Evolutionary conservation across 2,797 vertebrate species (phyloP).

Genomic region (Cottoperca gobio): DNA sequence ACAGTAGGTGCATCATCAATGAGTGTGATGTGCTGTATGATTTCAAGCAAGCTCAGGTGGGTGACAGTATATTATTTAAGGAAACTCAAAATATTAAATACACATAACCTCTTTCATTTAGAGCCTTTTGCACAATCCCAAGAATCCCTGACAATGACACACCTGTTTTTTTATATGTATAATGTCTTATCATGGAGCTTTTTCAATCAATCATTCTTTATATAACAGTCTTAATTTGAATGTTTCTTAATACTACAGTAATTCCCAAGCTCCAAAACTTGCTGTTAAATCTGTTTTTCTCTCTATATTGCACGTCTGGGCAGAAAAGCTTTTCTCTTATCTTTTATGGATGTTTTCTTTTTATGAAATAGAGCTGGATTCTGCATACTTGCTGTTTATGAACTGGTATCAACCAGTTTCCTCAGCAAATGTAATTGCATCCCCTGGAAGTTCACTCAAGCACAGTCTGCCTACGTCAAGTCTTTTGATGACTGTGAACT

Average conservation of each 20-base stretch:
- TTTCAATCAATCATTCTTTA: slow-evolving; percentile 6
- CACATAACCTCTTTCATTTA: neutral
- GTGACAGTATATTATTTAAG: neutral
- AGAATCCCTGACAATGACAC: neutral
- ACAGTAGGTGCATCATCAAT: neutral
- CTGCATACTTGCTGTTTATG: slow-evolving; percentile 44
- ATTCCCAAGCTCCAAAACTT: slow-evolving; percentile 18
- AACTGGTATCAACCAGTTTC: slow-evolving; percentile 22
- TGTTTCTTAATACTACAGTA: slow-evolving; percentile 3
- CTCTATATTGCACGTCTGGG: slow-evolving; percentile 6
- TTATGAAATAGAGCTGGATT: slow-evolving; percentile 27
- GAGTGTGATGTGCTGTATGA: neutral
- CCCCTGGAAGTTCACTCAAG: slow-evolving; percentile 30
- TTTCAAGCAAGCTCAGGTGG: neutral
- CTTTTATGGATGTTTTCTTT: slow-evolving; percentile 20
- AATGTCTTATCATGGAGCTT: slow-evolving; percentile 8
- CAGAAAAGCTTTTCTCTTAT: slow-evolving; percentile 31
- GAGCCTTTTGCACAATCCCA: neutral
- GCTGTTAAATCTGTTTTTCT: slow-evolving; percentile 14
- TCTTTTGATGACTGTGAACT: slow-evolving; percentile 40
- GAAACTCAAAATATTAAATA: neutral
- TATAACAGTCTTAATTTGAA: slow-evolving; percentile 23
- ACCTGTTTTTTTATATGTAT: slow-evolving; percentile 31
- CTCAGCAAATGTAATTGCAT: slow-evolving; percentile 36
- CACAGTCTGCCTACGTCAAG: slow-evolving; percentile 15